Conservation (phyloP, 2,888 invertebrate genomes). For the Drosophila phalerata region DNA sequence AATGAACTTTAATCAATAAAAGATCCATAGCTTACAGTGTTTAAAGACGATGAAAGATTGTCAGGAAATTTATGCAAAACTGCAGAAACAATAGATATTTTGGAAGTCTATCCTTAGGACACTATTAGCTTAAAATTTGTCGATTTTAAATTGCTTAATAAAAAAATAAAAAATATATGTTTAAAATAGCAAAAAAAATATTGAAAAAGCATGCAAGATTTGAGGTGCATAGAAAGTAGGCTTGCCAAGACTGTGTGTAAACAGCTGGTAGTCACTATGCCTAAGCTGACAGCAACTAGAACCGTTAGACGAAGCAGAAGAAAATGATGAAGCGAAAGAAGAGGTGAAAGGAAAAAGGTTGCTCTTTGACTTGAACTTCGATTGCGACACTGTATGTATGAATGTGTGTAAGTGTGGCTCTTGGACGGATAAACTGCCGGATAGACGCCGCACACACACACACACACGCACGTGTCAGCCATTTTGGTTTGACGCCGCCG, state of each 20-base stretch:
- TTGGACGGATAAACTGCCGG: constrained; percentile 63
- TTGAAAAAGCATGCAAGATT: no score
- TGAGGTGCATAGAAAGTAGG: neutral
- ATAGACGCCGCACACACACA: constrained; percentile 58
- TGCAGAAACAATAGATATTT: no score
- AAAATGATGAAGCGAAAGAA: neutral
- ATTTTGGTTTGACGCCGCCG: constrained; percentile 62
- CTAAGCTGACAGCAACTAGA: constrained; percentile 24
- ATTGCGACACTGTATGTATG: constrained; percentile 12
- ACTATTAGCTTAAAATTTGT: no score
- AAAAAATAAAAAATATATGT: no score
- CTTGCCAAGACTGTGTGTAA: neutral
- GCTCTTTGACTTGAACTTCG: constrained; percentile 32
- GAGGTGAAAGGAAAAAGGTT: constrained; percentile 7
- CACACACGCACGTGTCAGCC: constrained; percentile 45
- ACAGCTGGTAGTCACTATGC: constrained; percentile 36
- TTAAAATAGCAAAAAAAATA: no score
- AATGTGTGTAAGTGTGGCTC: constrained; percentile 14
- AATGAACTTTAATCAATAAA: no score
- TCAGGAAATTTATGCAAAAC: no score
- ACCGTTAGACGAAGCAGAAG: constrained; percentile 9
- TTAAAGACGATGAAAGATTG: no score
- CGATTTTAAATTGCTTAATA: no score
- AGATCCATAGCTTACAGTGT: no score
- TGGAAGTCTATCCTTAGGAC: no score